Evolutionary conservation across 2,113 vertebrate genomes (phyloP).

Genomic region (Catharus fuscescens): DNA sequence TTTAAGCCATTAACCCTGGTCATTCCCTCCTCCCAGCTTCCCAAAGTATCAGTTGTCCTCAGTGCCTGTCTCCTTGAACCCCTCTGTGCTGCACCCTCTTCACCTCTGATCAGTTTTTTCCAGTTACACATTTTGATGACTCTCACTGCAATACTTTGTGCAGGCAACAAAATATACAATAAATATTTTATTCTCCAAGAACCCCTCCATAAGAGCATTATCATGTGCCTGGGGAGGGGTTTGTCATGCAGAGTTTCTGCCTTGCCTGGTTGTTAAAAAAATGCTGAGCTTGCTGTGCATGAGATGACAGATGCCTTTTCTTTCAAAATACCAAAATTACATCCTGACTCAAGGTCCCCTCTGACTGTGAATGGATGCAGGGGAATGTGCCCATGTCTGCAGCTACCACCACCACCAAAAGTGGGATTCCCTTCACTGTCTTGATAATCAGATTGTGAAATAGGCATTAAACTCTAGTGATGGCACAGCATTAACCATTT

Average conservation of each 20-base stretch:
- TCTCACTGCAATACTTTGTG: background rate
- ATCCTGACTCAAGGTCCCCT: background rate
- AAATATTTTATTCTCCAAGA: constrained; percentile 1
- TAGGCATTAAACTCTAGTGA: background rate
- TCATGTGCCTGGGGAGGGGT: background rate
- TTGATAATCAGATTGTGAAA: background rate
- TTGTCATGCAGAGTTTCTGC: background rate
- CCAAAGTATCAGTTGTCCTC: background rate
- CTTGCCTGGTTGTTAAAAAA: background rate
- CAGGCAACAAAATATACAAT: background rate
- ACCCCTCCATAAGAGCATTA: background rate
- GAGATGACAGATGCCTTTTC: background rate
- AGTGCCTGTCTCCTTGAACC: background rate
- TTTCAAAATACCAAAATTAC: background rate
- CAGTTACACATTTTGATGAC: background rate
- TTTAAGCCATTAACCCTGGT: constrained; percentile 34
- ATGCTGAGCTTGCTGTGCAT: background rate
- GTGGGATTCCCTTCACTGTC: background rate
- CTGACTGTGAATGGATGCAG: background rate
- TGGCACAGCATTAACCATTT: background rate
- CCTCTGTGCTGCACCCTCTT: background rate
- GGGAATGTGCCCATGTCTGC: background rate
- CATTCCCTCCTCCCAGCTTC: background rate
- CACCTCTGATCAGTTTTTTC: background rate
- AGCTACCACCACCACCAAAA: background rate